phyloP scores from a whole-genome alignment of 2,113 vertebrate species.

The Hydrolagus affinis region DNA sequence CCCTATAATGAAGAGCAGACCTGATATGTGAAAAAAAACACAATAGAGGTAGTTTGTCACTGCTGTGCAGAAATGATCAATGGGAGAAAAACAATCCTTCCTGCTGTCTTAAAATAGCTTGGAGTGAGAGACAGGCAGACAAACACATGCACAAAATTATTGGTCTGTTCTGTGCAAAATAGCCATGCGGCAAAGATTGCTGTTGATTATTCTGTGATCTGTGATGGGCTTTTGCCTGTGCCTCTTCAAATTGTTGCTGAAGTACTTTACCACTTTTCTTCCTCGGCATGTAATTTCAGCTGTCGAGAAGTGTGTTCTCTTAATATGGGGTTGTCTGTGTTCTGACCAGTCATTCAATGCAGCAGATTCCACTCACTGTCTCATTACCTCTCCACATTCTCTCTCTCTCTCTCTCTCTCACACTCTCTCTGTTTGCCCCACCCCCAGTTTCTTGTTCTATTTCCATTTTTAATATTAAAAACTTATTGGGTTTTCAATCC shows the following conservation, averaged over 20 bases:
- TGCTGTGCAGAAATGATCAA: conserved; percentile 44
- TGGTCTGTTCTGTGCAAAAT: not conserved
- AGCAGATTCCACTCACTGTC: not conserved
- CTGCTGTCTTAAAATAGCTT: conserved; percentile 59
- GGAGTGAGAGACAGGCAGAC: conserved; percentile 25
- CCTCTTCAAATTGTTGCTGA: not conserved
- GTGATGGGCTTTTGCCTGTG: not conserved
- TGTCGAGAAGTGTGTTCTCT: not conserved
- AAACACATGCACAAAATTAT: not conserved
- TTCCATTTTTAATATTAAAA: too few species aligned
- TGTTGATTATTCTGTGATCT: not conserved
- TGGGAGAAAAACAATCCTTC: conserved; percentile 44
- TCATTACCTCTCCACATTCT: not conserved
- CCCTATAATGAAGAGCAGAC: conserved; percentile 38
- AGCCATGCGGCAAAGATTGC: not conserved
- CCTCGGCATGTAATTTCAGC: not conserved
- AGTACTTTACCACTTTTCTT: not conserved
- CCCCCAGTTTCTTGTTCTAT: too few species aligned
- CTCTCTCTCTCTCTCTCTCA: too few species aligned
- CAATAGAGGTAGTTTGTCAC: conserved; percentile 39
- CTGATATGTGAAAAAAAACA: conserved; percentile 33
- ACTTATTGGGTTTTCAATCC: too few species aligned
- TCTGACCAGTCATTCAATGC: not conserved
- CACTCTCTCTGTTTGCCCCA: too few species aligned
- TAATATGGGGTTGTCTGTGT: not conserved